phyloP scores from a whole-genome alignment of 1,140 invertebrate genomes.

The Bombus sylvicola region DNA sequence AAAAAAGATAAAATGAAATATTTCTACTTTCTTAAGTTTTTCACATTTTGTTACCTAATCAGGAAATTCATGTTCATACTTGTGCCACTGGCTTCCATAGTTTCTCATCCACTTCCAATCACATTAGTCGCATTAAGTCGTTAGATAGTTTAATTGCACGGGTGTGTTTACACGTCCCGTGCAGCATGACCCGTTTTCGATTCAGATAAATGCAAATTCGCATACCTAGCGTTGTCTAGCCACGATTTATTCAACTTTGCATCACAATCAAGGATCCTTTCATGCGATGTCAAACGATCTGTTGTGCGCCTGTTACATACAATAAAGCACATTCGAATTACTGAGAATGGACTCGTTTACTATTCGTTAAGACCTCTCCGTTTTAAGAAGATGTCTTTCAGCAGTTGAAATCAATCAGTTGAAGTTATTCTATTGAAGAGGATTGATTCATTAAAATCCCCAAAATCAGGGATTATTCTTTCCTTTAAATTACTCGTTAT shows the following conservation, averaged over 20 bases:
- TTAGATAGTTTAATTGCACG: slow-evolving; percentile 32
- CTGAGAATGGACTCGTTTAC: slow-evolving; percentile 64
- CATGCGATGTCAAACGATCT: slow-evolving; percentile 69
- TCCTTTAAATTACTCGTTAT: background rate
- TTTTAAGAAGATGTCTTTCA: slow-evolving; percentile 18
- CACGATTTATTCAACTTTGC: slow-evolving; percentile 51
- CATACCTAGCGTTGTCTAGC: slow-evolving; percentile 5
- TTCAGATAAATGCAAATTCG: slow-evolving; percentile 31
- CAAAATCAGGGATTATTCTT: background rate
- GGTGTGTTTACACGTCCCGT: slow-evolving; percentile 47
- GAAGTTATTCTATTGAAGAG: background rate
- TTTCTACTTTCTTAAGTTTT: background rate
- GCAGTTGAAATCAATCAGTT: background rate
- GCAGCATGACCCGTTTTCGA: slow-evolving; percentile 58
- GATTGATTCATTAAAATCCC: background rate
- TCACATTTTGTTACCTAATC: background rate
- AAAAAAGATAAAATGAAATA: background rate
- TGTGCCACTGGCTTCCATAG: background rate
- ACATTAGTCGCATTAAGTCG: slow-evolving; percentile 61
- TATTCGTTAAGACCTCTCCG: slow-evolving; percentile 60
- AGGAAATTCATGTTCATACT: background rate
- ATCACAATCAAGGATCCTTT: slow-evolving; percentile 68
- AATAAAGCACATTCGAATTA: slow-evolving; percentile 68
- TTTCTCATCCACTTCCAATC: background rate
- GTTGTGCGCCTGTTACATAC: slow-evolving; percentile 72